A percentile compares a stretch with the other conserved stretches of the same genome.
Evolutionary conservation across 1,140 invertebrate species (phyloP).

Genomic region (Stenopsyche tienmushanensis): DNA sequence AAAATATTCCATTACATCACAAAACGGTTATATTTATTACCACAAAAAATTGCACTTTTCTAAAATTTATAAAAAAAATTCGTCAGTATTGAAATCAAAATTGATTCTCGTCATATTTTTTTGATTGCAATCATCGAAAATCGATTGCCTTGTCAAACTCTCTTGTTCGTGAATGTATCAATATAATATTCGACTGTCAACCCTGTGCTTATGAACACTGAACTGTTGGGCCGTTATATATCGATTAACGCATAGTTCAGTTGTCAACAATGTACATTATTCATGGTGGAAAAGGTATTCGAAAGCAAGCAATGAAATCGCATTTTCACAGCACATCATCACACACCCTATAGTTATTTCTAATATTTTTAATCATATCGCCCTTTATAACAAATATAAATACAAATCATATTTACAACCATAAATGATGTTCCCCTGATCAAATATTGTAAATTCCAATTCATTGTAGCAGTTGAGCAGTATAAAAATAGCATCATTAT

Average conservation of each 20-base stretch:
- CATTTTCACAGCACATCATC: not conserved
- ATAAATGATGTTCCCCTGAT: too few species aligned
- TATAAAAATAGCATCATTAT: too few species aligned
- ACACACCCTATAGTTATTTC: not conserved
- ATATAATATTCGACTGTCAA: too few species aligned
- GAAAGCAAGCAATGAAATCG: not conserved
- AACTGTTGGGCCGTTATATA: not conserved
- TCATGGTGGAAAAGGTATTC: constrained; percentile 6
- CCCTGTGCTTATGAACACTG: too few species aligned
- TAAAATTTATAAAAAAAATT: not conserved
- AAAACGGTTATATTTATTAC: not conserved
- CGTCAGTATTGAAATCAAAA: not conserved
- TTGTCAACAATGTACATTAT: not conserved
- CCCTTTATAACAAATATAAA: too few species aligned
- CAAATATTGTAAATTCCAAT: too few species aligned
- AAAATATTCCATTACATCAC: constrained; percentile 14
- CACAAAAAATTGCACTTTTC: not conserved
- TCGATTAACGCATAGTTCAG: not conserved
- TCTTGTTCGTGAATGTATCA: too few species aligned
- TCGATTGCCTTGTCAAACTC: too few species aligned
- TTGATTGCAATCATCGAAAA: too few species aligned
- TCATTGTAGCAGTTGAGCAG: too few species aligned
- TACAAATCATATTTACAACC: too few species aligned
- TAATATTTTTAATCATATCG: not conserved
- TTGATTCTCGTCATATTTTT: too few species aligned